phyloP scores from a whole-genome alignment of 2,888 invertebrate genomes.

The Isoperla grammatica region DNA sequence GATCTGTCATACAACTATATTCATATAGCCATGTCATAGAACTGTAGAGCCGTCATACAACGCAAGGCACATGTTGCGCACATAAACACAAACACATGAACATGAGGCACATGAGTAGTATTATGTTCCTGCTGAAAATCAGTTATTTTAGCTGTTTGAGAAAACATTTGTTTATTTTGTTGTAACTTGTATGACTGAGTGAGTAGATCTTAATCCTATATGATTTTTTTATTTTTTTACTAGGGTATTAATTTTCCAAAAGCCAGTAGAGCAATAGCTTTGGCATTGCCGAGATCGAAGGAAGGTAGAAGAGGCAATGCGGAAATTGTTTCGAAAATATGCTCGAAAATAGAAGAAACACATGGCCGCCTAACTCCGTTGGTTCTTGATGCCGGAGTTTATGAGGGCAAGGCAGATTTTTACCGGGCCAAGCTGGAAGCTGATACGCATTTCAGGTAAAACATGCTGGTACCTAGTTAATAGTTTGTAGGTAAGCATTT shows the following conservation, averaged over 20 bases:
- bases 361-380: constrained; percentile 64
- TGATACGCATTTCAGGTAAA: constrained; percentile 58
- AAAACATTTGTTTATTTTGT: no score
- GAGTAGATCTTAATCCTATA: background rate
- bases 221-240: constrained; percentile 26
- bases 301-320: constrained; percentile 50
- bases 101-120: no score
- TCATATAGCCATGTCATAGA: no score
- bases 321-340: constrained; percentile 48
- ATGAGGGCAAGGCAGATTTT: constrained; percentile 55
- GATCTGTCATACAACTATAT: no score
- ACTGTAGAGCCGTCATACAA: no score
- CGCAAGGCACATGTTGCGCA: no score
- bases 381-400: constrained; percentile 61
- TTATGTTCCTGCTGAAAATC: no score
- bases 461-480: no score
- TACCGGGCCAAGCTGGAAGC: constrained; percentile 58
- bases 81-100: no score
- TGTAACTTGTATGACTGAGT: no score
- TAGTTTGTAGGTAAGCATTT: no score
- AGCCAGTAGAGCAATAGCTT: constrained; percentile 52
- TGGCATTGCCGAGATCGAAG: constrained; percentile 55
- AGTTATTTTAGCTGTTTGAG: no score
- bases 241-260: constrained; percentile 48
- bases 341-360: constrained; percentile 66